Percentiles rank a stretch among this genome's conserved stretches.
Evolutionary conservation across 1,140 invertebrate genomes (phyloP).

Genomic region (Heliconius nattereri): DNA sequence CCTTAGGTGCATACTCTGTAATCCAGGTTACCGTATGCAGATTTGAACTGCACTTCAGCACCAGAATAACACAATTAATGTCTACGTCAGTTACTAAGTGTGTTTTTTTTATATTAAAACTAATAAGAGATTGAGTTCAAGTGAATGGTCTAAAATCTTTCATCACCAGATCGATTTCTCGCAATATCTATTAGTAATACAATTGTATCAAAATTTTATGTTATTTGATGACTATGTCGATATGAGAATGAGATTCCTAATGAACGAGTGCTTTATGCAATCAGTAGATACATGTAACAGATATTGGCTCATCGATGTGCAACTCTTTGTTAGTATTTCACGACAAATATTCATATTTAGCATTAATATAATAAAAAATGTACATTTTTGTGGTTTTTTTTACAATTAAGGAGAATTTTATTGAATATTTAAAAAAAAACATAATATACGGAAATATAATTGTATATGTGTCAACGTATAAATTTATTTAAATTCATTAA

Average conservation of each 20-base stretch:
- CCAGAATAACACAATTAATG: too few relatives aligned
- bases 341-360: neutral
- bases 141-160: neutral
- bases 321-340: constrained; percentile 5
- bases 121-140: neutral
- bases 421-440: neutral
- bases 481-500: neutral
- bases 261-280: constrained; percentile 27
- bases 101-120: too few relatives aligned
- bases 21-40: too few relatives aligned
- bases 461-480: neutral
- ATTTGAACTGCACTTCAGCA: too few relatives aligned
- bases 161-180: constrained; percentile 10
- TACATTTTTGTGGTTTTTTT: neutral
- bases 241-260: constrained; percentile 26
- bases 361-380: neutral
- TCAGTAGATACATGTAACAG: constrained; percentile 27
- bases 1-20: too few relatives aligned
- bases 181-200: constrained; percentile 15
- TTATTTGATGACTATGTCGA: constrained; percentile 28
- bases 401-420: neutral
- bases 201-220: constrained; percentile 22
- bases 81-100: too few relatives aligned
- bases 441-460: neutral
- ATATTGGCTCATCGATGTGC: constrained; percentile 19